phyloP scores from a whole-genome alignment of 1,140 invertebrate species.

The Zaprionus ghesquierei region DNA sequence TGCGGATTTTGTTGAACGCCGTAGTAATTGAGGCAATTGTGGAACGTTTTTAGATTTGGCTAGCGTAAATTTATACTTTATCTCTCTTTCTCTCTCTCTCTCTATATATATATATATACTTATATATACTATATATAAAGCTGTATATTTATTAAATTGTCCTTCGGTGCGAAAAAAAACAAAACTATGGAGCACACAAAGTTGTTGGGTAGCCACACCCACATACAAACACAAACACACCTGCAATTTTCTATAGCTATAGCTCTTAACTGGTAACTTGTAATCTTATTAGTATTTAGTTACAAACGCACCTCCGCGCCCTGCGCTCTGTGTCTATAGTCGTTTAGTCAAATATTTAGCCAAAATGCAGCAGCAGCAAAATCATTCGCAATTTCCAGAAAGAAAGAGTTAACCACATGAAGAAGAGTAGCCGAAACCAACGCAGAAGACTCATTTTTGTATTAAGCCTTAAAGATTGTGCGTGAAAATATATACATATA shows the following conservation, averaged over 20 bases:
- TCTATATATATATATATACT: constrained; percentile 1
- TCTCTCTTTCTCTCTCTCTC: constrained; percentile 8
- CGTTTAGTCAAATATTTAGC: constrained; percentile 31
- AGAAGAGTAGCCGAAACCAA: constrained; percentile 10
- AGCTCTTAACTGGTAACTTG: constrained; percentile 36
- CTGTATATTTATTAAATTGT: constrained; percentile 67
- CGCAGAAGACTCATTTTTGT: constrained; percentile 56
- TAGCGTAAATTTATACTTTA: constrained; percentile 31
- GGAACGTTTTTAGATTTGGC: constrained; percentile 19
- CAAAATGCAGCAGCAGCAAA: constrained; percentile 33
- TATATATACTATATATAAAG: constrained; percentile 16
- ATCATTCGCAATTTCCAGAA: background rate
- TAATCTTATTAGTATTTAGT: constrained; percentile 36
- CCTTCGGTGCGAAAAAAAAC: constrained; percentile 30
- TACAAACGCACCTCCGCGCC: constrained; percentile 14
- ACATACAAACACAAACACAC: too few relatives aligned
- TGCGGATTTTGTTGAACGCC: constrained; percentile 27
- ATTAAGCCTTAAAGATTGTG: constrained; percentile 50
- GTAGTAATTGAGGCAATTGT: constrained; percentile 35
- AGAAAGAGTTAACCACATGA: background rate
- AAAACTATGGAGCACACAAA: background rate
- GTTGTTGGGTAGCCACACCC: background rate
- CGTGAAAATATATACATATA: constrained; percentile 27
- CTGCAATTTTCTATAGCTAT: constrained; percentile 36
- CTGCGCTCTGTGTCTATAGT: constrained; percentile 2